Percentiles rank a stretch among this genome's conserved stretches.
phyloP scores from a whole-genome alignment of 2,888 invertebrate species.

The Drosophila fungiperda region DNA sequence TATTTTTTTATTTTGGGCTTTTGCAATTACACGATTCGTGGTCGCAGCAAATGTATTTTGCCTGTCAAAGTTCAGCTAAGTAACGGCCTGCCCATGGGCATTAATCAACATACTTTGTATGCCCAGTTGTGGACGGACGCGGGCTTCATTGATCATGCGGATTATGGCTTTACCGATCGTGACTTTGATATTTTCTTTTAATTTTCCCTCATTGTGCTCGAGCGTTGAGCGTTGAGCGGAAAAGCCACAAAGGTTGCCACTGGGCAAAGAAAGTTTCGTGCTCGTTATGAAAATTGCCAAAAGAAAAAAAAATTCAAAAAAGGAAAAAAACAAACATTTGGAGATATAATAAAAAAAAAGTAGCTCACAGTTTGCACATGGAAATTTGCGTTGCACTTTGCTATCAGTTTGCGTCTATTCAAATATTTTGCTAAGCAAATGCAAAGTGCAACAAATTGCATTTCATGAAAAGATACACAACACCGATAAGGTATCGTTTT shows the following conservation, averaged over 20 bases:
- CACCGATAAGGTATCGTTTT: slow-evolving; percentile 36
- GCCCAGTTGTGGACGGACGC: slow-evolving; percentile 34
- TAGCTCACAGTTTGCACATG: slow-evolving; percentile 18
- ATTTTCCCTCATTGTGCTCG: slow-evolving; percentile 65
- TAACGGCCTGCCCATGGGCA: slow-evolving; percentile 42
- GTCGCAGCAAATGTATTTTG: slow-evolving; percentile 27
- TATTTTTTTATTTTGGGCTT: slow-evolving; percentile 1
- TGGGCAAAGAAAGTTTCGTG: slow-evolving; percentile 67
- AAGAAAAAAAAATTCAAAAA: slow-evolving; percentile 17
- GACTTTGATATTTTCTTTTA: slow-evolving; percentile 74
- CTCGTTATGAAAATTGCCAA: slow-evolving; percentile 47
- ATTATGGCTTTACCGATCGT: slow-evolving; percentile 70
- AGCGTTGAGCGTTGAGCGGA: slow-evolving; percentile 38
- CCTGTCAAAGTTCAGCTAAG: slow-evolving; percentile 65
- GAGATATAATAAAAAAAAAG: neutral
- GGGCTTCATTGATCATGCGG: slow-evolving; percentile 67
- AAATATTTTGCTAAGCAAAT: slow-evolving; percentile 13
- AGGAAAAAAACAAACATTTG: slow-evolving; percentile 11
- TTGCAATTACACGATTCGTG: slow-evolving; percentile 39
- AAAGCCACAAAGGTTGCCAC: slow-evolving; percentile 44
- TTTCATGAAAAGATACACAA: slow-evolving; percentile 31
- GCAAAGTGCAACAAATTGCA: slow-evolving; percentile 24
- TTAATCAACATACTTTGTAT: slow-evolving; percentile 64
- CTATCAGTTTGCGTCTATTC: slow-evolving; percentile 29
- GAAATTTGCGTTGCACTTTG: slow-evolving; percentile 16